phyloP scores from a whole-genome alignment of 2,113 vertebrate genomes.

The Epinephelus moara region DNA sequence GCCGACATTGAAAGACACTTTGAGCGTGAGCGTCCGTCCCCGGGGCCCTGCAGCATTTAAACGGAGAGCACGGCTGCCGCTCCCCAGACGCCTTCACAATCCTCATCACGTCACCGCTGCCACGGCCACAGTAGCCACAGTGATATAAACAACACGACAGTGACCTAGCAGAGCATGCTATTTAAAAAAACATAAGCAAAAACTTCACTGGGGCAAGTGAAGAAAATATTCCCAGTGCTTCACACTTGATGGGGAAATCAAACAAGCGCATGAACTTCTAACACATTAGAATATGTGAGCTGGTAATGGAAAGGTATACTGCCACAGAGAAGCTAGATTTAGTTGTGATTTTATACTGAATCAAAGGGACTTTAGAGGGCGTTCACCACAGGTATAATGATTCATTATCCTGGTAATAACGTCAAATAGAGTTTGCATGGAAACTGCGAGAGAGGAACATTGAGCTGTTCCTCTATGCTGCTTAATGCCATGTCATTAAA shows the following conservation, averaged over 20 bases:
- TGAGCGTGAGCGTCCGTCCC: constrained; percentile 46
- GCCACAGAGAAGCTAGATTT: background rate
- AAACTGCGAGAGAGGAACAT: background rate
- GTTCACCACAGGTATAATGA: background rate
- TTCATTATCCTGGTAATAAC: constrained; percentile 22
- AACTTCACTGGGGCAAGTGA: background rate
- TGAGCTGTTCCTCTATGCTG: background rate
- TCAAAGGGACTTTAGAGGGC: constrained; percentile 13
- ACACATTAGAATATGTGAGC: background rate
- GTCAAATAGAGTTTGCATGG: constrained; percentile 19
- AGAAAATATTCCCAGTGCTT: background rate
- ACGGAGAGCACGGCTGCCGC: constrained; percentile 34
- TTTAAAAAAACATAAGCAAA: constrained; percentile 3
- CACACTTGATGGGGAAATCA: background rate
- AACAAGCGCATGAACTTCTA: background rate
- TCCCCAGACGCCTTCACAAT: constrained; percentile 49
- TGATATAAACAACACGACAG: constrained; percentile 37
- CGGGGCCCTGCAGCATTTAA: constrained; percentile 60
- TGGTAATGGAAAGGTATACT: background rate
- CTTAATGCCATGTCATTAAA: constrained; percentile 11
- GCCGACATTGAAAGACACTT: constrained; percentile 61
- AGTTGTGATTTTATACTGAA: background rate
- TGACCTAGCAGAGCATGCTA: constrained; percentile 1
- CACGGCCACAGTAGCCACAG: constrained; percentile 34
- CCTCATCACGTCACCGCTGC: constrained; percentile 56